Evolutionary conservation across 2,888 invertebrate genomes (phyloP).

Genomic region (Harpalus rufipes): DNA sequence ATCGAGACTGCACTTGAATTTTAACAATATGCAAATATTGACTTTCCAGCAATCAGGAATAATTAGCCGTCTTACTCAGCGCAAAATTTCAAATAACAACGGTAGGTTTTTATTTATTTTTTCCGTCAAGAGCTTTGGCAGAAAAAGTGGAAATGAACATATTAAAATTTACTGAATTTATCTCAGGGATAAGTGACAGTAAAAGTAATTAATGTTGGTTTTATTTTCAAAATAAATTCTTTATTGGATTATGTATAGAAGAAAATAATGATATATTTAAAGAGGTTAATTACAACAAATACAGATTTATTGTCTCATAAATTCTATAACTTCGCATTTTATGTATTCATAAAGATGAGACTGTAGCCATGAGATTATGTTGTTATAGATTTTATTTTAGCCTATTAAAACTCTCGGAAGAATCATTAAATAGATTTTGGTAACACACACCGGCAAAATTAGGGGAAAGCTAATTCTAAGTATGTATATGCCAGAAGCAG

Average conservation of each 20-base stretch:
- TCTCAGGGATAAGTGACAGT: conserved; percentile 8
- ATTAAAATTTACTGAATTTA: conserved; percentile 16
- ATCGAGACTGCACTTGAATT: conserved; percentile 44
- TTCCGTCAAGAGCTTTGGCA: neutral
- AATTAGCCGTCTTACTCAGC: conserved; percentile 37
- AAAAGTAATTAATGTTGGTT: neutral
- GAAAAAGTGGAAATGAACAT: conserved; percentile 35
- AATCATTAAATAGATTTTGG: too few relatives aligned
- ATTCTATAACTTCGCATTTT: neutral
- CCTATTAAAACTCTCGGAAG: too few relatives aligned
- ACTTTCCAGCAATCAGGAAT: conserved; percentile 29
- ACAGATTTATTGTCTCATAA: neutral
- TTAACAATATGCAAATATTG: conserved; percentile 55
- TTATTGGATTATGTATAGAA: neutral
- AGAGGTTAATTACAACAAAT: neutral
- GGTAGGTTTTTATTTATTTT: conserved; percentile 40
- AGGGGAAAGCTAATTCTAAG: too few relatives aligned
- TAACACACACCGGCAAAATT: too few relatives aligned
- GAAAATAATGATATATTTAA: neutral
- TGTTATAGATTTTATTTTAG: too few relatives aligned
- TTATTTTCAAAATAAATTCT: neutral
- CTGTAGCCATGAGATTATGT: too few relatives aligned
- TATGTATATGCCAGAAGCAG: too few relatives aligned
- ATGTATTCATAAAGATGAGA: neutral
- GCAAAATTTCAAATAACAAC: conserved; percentile 35